Conservation (phyloP, 2,797 vertebrate species). For the Helostoma temminkii region DNA sequence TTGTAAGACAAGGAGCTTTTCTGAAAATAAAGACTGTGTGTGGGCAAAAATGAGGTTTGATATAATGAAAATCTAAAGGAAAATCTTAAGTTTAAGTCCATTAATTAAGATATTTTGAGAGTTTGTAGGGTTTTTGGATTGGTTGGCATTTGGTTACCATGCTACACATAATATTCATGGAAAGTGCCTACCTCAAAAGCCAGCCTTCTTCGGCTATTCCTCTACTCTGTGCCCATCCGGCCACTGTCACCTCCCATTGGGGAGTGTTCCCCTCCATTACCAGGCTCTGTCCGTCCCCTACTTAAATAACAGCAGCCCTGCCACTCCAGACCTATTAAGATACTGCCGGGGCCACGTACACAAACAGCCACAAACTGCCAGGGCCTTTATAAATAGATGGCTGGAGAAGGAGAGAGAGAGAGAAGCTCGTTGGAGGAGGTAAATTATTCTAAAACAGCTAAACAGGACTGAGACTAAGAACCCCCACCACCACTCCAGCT, state of each 20-base stretch:
- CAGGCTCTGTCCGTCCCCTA: slow-evolving; percentile 67
- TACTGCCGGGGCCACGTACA: slow-evolving; percentile 62
- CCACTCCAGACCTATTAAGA: slow-evolving; percentile 84
- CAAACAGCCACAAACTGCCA: slow-evolving; percentile 53
- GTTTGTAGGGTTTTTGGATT: background rate
- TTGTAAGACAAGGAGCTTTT: background rate
- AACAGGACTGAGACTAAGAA: slow-evolving; percentile 74
- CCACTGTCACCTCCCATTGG: slow-evolving; percentile 72
- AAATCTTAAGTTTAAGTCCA: slow-evolving; percentile 2
- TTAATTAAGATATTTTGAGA: slow-evolving; percentile 10
- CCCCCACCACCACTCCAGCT: slow-evolving; percentile 36
- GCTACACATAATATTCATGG: slow-evolving; percentile 22
- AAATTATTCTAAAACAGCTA: slow-evolving; percentile 85
- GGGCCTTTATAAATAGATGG: slow-evolving; percentile 84
- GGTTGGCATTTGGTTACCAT: background rate
- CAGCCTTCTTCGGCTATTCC: slow-evolving; percentile 46
- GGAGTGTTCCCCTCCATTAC: slow-evolving; percentile 83
- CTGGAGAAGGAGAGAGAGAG: slow-evolving; percentile 55
- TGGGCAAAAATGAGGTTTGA: background rate
- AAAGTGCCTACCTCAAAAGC: slow-evolving; percentile 3
- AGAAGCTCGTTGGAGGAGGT: slow-evolving; percentile 82
- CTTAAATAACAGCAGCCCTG: slow-evolving; percentile 84
- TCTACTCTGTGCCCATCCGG: slow-evolving; percentile 57
- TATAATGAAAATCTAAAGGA: background rate
- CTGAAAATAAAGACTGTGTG: background rate